Evolutionary conservation across 2,888 invertebrate species (phyloP), one percentile per base, ranked within the genome.

Genomic region (Eupithecia inturbata): DNA sequence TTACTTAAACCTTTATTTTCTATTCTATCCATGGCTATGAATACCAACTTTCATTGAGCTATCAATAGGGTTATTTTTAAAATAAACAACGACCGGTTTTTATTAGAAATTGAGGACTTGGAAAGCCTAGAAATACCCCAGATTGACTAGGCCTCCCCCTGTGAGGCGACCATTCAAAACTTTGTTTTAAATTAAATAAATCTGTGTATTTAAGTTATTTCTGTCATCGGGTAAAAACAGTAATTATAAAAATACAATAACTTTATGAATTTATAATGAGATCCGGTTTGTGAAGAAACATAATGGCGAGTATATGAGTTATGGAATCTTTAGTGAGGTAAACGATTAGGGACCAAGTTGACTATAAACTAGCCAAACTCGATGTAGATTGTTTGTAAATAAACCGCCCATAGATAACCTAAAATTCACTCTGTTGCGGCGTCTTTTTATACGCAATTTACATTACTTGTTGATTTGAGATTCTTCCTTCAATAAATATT

Each of bases 261-360:
- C 53, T 53, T 53, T 53, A 53, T 22, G 67, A 45, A 31, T 70
- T 53, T 67, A 72, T 67, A 36, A 64, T 68, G 14, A 68, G 71
- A 71, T 71, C 53, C 53, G 53, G 53, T 53, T 53, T 53, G 53
- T 53, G 10, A 10, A 22, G 10, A 53, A 53, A 10, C 22, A 2
- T 53, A 22, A 22, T 53, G 22, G 22, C 22, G 1, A 45, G 22
- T 3, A 1, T 53, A 53, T 22, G 22, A 53, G 9, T 53, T 53
- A 53, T 22, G 53, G 53, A 53, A 53, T 45, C 7, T 19, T 7
- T 45, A 45, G 45, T n/a, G 45, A 45, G 45, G 45, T 19, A 45
- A n/a, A n/a, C 45, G 45, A 45, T 45, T 45, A 19, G 45, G 19
- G 49, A 22, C n/a, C 9, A 49, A 22, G n/a, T n/a, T n/a, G n/a